These are phyloP conservation scores for Zhengitettix transpicula DNA, from an alignment of 2,888 invertebrate species.

Conservation along the genomic window DNA sequence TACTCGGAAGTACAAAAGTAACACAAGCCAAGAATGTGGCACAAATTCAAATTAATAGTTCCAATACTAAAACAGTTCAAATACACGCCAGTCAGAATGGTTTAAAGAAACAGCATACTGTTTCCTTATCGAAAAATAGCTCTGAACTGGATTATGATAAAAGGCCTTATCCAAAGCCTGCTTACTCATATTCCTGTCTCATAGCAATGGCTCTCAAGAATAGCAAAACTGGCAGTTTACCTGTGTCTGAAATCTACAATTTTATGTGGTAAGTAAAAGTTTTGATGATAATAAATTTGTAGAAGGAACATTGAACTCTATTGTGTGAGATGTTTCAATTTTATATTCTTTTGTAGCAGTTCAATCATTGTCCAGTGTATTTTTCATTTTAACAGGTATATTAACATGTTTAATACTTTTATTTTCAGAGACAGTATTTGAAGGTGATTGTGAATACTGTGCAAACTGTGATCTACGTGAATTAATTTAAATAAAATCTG, in stretches of 20 bases:
- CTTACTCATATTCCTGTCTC: conserved; percentile 93
- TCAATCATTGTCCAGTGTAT: no score
- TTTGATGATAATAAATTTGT: background rate
- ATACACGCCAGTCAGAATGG: background rate
- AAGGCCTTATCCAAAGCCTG: conserved; percentile 79
- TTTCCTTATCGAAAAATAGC: background rate
- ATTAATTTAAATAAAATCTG: no score
- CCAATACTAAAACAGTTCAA: background rate
- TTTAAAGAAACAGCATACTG: background rate
- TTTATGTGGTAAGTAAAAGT: conserved; percentile 77
- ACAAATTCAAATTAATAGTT: background rate
- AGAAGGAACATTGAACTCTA: background rate
- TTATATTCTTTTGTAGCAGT: no score
- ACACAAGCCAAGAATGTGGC: background rate
- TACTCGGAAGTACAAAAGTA: conserved; percentile 4
- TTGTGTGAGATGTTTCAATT: no score
- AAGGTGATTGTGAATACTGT: no score
- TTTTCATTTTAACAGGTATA: no score
- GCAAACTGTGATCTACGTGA: no score
- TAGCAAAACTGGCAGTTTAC: conserved; percentile 81
- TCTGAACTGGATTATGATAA: conserved; percentile 25
- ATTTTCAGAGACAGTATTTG: no score
- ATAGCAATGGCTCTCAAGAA: conserved; percentile 97
- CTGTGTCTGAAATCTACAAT: conserved; percentile 95
- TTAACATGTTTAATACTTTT: no score